These are phyloP conservation scores for Acanthosepion esculentum DNA, from an alignment of 2,888 invertebrate genomes.

Conservation along the genomic window DNA sequence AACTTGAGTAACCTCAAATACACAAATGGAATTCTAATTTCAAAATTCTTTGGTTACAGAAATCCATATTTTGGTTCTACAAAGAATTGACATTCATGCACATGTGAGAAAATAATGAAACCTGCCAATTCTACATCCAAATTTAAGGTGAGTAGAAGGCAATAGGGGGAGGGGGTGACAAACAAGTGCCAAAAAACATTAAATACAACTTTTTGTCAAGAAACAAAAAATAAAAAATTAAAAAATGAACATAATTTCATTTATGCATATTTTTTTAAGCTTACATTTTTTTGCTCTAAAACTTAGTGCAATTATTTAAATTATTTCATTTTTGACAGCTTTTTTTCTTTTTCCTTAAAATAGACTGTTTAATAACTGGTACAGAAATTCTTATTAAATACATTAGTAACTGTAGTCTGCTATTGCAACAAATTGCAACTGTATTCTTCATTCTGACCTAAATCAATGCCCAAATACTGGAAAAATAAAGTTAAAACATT, in stretches of 20 bases:
- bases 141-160: not conserved
- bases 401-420: not conserved
- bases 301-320: not conserved
- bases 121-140: not conserved
- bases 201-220: slow-evolving; percentile 11
- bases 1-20: not conserved
- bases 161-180: not conserved
- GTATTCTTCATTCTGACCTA: not conserved
- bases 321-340: not conserved
- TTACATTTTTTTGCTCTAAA: not conserved
- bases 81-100: slow-evolving; percentile 33
- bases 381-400: slow-evolving; percentile 4
- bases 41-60: not conserved
- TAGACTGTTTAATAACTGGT: not conserved
- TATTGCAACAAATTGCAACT: not conserved
- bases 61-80: not conserved
- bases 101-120: not conserved
- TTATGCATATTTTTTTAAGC: not conserved
- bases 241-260: not conserved
- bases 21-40: not conserved
- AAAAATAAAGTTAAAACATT: not conserved
- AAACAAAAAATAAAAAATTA: not conserved
- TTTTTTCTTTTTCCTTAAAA: not conserved
- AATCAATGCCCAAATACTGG: not conserved
- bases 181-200: not conserved